These are phyloP conservation scores for Drosophila dunni DNA, from an alignment of 1,140 invertebrate genomes.

Conservation along the genomic window DNA sequence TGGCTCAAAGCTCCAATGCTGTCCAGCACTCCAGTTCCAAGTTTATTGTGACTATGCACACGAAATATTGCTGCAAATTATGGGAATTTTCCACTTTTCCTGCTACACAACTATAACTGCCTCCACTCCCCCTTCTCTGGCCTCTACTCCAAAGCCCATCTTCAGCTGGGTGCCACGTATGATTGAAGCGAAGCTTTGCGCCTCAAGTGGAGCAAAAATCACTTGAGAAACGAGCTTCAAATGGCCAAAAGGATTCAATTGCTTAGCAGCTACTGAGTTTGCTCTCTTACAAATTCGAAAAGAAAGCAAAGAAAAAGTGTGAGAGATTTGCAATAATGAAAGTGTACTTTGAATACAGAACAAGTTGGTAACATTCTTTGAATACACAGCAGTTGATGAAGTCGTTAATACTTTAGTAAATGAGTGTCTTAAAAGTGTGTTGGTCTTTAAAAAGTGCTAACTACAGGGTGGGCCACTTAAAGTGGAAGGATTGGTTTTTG, in stretches of 20 bases:
- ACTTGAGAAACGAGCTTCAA: slow-evolving; percentile 16
- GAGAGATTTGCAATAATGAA: not conserved
- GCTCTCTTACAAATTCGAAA: slow-evolving; percentile 3
- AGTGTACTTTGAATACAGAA: not conserved
- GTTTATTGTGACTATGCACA: slow-evolving; percentile 57
- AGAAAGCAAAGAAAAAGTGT: not conserved
- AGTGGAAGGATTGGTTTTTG: no score
- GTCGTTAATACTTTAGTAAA: not conserved
- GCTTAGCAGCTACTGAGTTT: slow-evolving; percentile 13
- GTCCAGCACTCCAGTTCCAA: slow-evolving; percentile 52
- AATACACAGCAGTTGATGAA: not conserved
- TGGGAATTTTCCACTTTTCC: slow-evolving; percentile 40
- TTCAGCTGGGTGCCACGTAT: not conserved
- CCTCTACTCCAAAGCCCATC: not conserved
- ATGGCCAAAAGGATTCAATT: slow-evolving; percentile 28
- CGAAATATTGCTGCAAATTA: slow-evolving; percentile 65
- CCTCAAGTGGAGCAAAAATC: slow-evolving; percentile 18
- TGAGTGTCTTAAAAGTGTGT: not conserved
- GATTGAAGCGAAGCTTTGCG: slow-evolving; percentile 9
- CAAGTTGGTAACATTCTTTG: not conserved
- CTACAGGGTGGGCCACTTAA: no score
- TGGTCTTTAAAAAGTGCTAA: not conserved
- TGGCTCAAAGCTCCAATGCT: slow-evolving; percentile 54
- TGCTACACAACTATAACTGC: not conserved
- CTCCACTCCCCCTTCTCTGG: not conserved